Evolutionary conservation across 2,797 vertebrate species (phyloP).

Genomic region (Cryptoblepharus egeriae): DNA sequence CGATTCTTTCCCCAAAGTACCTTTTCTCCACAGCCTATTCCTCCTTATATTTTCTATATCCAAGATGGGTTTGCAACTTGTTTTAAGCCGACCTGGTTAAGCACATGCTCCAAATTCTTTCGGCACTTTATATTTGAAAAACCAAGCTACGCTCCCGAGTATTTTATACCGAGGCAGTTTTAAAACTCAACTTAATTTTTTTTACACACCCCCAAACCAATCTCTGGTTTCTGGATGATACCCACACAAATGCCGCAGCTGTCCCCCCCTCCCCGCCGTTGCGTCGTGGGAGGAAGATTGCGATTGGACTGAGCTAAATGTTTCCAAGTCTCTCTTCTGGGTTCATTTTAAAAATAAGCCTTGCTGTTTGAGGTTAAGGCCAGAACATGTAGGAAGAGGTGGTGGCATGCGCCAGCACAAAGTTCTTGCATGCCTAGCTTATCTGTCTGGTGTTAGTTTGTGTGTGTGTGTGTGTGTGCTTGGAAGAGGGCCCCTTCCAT

Average conservation of each 20-base stretch:
- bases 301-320: background rate
- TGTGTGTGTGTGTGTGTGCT: conserved; percentile 32
- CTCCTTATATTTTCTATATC: background rate
- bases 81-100: background rate
- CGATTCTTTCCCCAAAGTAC: rapidly evolving
- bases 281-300: background rate
- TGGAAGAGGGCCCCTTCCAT: too few species aligned
- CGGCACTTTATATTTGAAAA: conserved; percentile 28
- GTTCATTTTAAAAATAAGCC: conserved; percentile 36
- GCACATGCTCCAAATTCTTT: background rate
- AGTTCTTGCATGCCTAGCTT: conserved; percentile 46
- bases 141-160: background rate
- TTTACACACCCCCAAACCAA: background rate
- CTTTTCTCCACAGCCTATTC: background rate
- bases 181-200: background rate
- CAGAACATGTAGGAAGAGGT: background rate
- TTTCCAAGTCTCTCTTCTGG: background rate
- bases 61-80: conserved; percentile 28
- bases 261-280: background rate
- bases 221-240: background rate
- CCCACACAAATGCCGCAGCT: background rate
- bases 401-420: background rate
- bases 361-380: background rate
- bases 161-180: conserved; percentile 18
- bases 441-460: conserved; percentile 50